A percentile compares a stretch with the other conserved stretches of the same genome.
These are phyloP conservation scores for Cheirogaleus medius DNA, from an alignment of 2,113 vertebrate genomes.

Conservation along the genomic window DNA sequence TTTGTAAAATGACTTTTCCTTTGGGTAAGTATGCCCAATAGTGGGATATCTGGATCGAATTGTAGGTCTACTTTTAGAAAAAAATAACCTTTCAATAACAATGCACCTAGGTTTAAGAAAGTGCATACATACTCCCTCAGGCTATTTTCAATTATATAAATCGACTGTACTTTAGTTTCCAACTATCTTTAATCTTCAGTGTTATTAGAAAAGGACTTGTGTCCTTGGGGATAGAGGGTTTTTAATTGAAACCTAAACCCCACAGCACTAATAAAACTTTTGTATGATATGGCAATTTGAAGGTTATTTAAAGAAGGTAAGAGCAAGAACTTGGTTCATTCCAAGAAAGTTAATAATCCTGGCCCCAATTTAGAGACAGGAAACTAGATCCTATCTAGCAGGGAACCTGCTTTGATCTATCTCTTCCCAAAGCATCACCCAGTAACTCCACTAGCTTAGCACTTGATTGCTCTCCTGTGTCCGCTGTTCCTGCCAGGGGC, in stretches of 20 bases:
- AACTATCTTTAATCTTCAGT: slow-evolving; percentile 59
- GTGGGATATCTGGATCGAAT: no score
- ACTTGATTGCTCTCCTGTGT: background rate
- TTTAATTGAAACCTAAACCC: slow-evolving; percentile 60
- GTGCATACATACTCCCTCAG: background rate
- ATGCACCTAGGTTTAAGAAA: slow-evolving; percentile 53
- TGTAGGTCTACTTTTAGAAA: slow-evolving; percentile 15
- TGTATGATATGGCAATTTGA: background rate
- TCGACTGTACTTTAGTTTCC: background rate
- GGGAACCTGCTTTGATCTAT: background rate
- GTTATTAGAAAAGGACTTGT: slow-evolving; percentile 45
- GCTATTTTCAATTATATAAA: background rate
- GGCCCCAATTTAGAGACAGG: background rate
- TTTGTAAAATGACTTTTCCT: no score
- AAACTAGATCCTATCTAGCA: background rate
- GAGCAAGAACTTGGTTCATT: background rate
- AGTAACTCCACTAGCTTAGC: background rate
- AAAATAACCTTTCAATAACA: slow-evolving; percentile 80
- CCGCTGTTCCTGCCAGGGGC: background rate
- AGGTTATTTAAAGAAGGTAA: slow-evolving; percentile 59
- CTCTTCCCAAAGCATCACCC: background rate
- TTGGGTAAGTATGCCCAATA: no score
- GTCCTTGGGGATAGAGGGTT: slow-evolving; percentile 31
- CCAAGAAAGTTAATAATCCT: background rate
- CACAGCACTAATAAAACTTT: background rate